Evolutionary conservation across 2,797 vertebrate genomes (phyloP).

Genomic region (Pseudocheirus occidentalis): DNA sequence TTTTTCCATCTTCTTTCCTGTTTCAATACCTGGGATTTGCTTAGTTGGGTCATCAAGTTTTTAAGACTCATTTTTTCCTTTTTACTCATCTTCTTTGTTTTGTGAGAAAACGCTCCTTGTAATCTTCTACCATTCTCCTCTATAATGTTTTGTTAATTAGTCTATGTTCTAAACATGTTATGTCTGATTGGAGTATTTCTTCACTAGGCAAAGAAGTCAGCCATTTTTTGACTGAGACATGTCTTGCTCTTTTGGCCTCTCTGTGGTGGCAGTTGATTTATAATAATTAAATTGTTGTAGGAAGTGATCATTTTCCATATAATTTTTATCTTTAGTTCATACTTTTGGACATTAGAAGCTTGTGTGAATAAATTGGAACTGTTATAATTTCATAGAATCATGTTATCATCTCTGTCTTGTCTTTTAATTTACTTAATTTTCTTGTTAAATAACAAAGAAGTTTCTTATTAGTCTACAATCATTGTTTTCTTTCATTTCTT

Average conservation of each 20-base stretch:
- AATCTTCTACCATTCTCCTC: not conserved
- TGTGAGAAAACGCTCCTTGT: not conserved
- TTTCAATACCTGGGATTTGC: not conserved
- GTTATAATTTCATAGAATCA: not conserved
- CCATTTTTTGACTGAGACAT: not conserved
- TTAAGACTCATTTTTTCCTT: not conserved
- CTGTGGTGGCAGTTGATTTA: not conserved
- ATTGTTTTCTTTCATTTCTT: not conserved
- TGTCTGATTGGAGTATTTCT: not conserved
- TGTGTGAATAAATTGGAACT: not conserved
- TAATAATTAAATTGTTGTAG: not conserved
- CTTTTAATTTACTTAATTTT: not conserved
- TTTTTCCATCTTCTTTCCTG: not conserved
- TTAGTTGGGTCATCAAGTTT: not conserved
- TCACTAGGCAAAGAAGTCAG: not conserved
- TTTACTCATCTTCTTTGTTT: not conserved
- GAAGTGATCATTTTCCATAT: not conserved
- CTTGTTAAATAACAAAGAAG: not conserved
- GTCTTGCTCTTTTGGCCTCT: not conserved
- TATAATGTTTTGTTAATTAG: not conserved
- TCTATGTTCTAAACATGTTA: not conserved
- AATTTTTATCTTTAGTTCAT: not conserved
- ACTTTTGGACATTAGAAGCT: not conserved
- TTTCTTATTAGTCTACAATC: not conserved
- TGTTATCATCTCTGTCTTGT: not conserved